Evolutionary conservation across 2,113 vertebrate species (phyloP), one percentile per base, ranked within the genome.

Genomic region (Shinisaurus crocodilurus): DNA sequence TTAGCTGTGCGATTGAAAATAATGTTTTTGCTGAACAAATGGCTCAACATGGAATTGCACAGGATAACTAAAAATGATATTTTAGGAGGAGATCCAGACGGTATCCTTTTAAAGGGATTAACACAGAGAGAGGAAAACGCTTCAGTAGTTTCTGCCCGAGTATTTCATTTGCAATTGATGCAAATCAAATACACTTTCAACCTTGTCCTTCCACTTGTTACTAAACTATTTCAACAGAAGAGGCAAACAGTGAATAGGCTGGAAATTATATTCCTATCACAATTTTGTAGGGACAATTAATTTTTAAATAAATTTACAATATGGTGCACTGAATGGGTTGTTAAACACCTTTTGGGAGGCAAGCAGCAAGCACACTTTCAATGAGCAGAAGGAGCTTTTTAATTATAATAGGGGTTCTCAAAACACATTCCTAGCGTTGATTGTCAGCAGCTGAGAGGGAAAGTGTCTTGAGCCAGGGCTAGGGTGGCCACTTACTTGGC

Each of bases 261-360:
- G 27, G 88, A 94, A 94, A 95, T 94, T 94, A 89, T 93, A 80
- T 91, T 88, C 80, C 82, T 91, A 80, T 94, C 87, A 48, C 85
- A 92, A 91, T 88, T 92, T 95, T 87, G 88, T 86, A 91, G 77
- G 90, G 69, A 88, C 34, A 95, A 93, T 91, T 94, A 83, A 60
- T 76, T 91, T 96, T 94, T 94, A 94, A 92, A 32, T 90, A 67
- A 48, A 60, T 94, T 92, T 25, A 91, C 86, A 76, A 89, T 81
- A 89, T 6, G 76, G 86, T 88, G 65, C 92, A 40, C 37, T 48
- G 95, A 96, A 95, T 88, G 54, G 40, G 91, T 82, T 96, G 87
- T 85, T 94, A 80, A 94, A 82, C 43, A 93, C 40, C 34, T 91
- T 84, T 74, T n/a, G 7, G 86, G 27, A 89, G 3, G 34, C 82